Base-by-base conservation (phyloP, 2,888 invertebrate genomes). In the Sceliomorpha sp. region DNA sequence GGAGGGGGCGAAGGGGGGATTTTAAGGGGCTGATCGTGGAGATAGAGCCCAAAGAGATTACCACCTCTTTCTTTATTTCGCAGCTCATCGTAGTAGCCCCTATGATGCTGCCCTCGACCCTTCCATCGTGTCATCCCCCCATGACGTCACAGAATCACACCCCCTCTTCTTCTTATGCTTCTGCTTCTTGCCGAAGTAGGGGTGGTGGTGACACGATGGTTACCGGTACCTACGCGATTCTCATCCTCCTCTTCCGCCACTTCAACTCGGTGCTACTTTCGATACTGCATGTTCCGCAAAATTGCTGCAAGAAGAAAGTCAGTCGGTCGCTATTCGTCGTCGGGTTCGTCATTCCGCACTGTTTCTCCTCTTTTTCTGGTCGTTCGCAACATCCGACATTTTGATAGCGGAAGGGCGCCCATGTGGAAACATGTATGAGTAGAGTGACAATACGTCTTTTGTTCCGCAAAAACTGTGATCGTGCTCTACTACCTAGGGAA, bases 251-350 rank as follows among this genome's bases (percentile, higher is more conserved):
- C 68, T 69, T 67, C 70, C 72, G 70, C 68, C 68, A 59, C 74
- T 69, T 73, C 58, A 75, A 58, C 70, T 53, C 58, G 60, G 56
- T 58, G 64, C 72, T 72, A 69, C 71, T 64, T 74, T 75, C 79
- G 79, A 83, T 84, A 85, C 81, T 84, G 86, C 86, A 85, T 81
- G 80, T 85, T 85, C 80, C 80, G 84, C 86, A 85, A 83, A 86
- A 83, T 85, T 84, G 79, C 80, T 74, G 79, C 80, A 76, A 80
- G 77, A 83, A 83, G 81, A 77, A 80, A 76, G 80, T 78, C 79
- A 80, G 81, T 80, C 77, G 75, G 76, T 81, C 80, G 76, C 78
- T 75, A 81, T 77, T 76, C 77, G 73, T 73, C 72, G 71, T 42
- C 59, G 72, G 56, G 66, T 63, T 59, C 59, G 47, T 50, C 51